Evolutionary conservation across 1,140 invertebrate genomes (phyloP).

Genomic region (Copidosoma floridanum): DNA sequence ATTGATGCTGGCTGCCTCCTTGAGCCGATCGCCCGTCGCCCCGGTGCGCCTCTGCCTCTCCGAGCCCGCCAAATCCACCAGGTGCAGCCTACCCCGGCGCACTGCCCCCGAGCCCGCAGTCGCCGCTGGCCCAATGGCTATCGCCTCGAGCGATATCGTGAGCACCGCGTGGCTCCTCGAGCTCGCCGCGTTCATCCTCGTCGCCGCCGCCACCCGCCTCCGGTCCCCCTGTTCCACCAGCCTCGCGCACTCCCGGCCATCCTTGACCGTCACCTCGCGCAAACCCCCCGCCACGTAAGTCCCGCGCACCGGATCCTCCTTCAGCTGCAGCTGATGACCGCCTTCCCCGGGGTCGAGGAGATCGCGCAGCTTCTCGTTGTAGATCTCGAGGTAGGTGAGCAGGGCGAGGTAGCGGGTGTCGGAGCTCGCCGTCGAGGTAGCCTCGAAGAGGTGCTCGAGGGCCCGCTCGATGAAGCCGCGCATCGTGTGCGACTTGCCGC

Average conservation of each 20-base stretch:
- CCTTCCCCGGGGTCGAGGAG: slow-evolving; percentile 62
- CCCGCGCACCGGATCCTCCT: slow-evolving; percentile 47
- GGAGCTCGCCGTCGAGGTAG: slow-evolving; percentile 74
- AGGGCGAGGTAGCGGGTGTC: slow-evolving; percentile 83
- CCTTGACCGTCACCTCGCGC: slow-evolving; percentile 74
- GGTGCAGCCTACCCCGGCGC: slow-evolving; percentile 78
- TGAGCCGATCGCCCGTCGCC: slow-evolving; percentile 80
- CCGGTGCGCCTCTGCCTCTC: slow-evolving; percentile 86
- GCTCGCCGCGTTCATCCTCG: slow-evolving; percentile 84
- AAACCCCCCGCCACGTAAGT: slow-evolving; percentile 60
- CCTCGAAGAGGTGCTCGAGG: slow-evolving; percentile 91
- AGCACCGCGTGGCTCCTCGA: slow-evolving; percentile 90
- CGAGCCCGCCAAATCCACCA: slow-evolving; percentile 88
- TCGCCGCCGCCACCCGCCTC: slow-evolving; percentile 74
- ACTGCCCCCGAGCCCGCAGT: slow-evolving; percentile 57
- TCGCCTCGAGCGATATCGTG: slow-evolving; percentile 77
- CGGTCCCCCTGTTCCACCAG: slow-evolving; percentile 76
- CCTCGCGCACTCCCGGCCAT: slow-evolving; percentile 70
- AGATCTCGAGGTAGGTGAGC: slow-evolving; percentile 92
- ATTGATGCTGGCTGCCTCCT: slow-evolving; percentile 95
- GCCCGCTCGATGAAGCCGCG: slow-evolving; percentile 80
- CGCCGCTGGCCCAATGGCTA: slow-evolving; percentile 59
- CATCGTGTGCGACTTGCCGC: slow-evolving; percentile 82
- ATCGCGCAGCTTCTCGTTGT: slow-evolving; percentile 86
- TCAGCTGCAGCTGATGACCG: slow-evolving; percentile 44